Conservation (phyloP, 2,888 invertebrate species). For the Eupsilia transversa region DNA sequence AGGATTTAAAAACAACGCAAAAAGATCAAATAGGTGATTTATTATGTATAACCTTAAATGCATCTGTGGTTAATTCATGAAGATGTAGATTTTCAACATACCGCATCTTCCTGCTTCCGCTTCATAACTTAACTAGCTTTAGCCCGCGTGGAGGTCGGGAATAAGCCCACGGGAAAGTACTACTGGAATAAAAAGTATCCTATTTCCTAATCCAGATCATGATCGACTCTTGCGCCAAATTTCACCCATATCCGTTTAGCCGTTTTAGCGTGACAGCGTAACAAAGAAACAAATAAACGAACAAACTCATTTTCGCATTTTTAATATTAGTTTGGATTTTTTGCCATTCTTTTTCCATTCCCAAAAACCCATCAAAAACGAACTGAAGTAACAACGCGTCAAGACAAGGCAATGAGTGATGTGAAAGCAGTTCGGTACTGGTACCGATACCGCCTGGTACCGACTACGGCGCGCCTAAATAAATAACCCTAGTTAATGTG, state of each 20-base stretch:
- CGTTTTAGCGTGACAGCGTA: too few species aligned
- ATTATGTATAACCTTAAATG: neutral
- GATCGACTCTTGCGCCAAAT: too few species aligned
- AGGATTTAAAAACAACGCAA: neutral
- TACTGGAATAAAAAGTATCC: too few species aligned
- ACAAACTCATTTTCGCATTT: too few species aligned
- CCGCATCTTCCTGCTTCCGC: too few species aligned
- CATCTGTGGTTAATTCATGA: neutral
- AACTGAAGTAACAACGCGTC: conserved; percentile 46
- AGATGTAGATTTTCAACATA: neutral
- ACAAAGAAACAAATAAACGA: too few species aligned
- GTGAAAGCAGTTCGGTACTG: conserved; percentile 69
- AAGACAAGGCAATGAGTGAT: conserved; percentile 74
- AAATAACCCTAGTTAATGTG: conserved; percentile 88
- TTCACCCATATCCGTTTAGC: too few species aligned
- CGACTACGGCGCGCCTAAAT: conserved; percentile 83
- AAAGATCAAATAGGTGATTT: neutral
- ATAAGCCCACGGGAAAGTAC: too few species aligned
- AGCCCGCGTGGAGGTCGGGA: too few species aligned
- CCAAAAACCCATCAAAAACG: conserved; percentile 55
- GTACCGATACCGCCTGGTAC: conserved; percentile 69
- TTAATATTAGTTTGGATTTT: too few species aligned
- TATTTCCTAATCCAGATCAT: too few species aligned
- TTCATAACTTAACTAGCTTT: too few species aligned
- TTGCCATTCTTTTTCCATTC: conserved; percentile 23